A percentile compares a stretch with the other conserved stretches of the same genome.
Evolutionary conservation across 2,797 vertebrate species (phyloP).

Genomic region (Crypturellus tataupa): DNA sequence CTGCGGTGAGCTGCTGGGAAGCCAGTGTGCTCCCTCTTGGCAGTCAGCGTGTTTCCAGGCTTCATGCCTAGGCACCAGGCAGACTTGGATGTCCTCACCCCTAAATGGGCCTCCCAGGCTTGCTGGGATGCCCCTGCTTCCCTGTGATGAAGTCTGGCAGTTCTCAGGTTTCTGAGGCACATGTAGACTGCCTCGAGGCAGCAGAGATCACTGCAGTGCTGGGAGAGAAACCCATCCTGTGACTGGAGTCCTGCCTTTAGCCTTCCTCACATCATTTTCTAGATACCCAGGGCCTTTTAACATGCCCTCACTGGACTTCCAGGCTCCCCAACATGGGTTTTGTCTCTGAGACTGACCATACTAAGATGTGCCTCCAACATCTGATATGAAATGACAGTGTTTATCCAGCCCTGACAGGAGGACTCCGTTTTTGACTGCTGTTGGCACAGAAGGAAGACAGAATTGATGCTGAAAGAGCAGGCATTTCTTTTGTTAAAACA

Average conservation of each 20-base stretch:
- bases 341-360: background rate
- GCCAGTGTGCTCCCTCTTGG: background rate
- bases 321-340: background rate
- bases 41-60: background rate
- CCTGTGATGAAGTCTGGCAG: background rate
- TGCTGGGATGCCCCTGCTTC: background rate
- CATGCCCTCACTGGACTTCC: background rate
- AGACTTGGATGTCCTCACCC: rapidly evolving
- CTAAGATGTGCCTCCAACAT: background rate
- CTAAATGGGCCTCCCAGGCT: background rate
- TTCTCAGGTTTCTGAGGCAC: background rate
- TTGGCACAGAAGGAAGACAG: background rate
- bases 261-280: background rate
- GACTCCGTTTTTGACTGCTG: background rate
- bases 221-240: background rate
- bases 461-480: background rate
- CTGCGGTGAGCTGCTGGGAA: background rate
- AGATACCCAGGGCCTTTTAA: background rate
- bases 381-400: background rate
- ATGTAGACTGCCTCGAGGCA: background rate
- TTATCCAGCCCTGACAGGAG: background rate
- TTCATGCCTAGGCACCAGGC: background rate
- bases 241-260: background rate
- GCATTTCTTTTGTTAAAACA: background rate
- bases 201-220: background rate